These are phyloP conservation scores for Meiosimyza decipiens DNA, from an alignment of 2,888 invertebrate genomes.

Conservation along the genomic window DNA sequence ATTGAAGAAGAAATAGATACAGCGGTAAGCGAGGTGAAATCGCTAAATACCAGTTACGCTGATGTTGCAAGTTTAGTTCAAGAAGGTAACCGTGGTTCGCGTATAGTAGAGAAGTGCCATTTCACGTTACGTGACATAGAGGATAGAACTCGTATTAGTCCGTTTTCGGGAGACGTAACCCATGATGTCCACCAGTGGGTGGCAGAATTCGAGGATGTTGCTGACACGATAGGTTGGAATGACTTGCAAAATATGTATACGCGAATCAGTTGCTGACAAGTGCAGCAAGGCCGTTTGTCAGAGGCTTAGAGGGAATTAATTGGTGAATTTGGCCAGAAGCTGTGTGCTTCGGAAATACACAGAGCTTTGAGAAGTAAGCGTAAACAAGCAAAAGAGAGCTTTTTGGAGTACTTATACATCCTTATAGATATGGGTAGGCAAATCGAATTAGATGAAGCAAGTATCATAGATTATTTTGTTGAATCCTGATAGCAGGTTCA, in stretches of 20 bases:
- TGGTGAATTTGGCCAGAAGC: conserved; percentile 32
- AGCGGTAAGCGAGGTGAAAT: too few relatives aligned
- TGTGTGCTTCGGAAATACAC: conserved; percentile 36
- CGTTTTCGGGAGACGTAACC: too few relatives aligned
- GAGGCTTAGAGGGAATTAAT: neutral
- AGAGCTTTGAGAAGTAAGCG: conserved; percentile 29
- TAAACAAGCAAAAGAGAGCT: conserved; percentile 36
- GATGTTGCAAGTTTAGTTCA: too few relatives aligned
- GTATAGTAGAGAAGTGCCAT: too few relatives aligned
- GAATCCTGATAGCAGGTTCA: conserved; percentile 32
- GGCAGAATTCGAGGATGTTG: too few relatives aligned
- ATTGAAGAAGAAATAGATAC: too few relatives aligned
- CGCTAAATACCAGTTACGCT: too few relatives aligned
- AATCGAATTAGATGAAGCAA: conserved; percentile 34
- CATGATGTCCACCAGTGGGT: too few relatives aligned
- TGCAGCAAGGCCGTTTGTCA: conserved; percentile 34
- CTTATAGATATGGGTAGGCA: conserved; percentile 34
- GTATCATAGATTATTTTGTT: conserved; percentile 33
- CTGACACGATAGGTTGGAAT: conserved; percentile 21
- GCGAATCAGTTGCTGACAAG: conserved; percentile 37
- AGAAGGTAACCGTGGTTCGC: too few relatives aligned
- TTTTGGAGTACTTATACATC: conserved; percentile 33
- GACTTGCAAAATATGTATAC: conserved; percentile 34
- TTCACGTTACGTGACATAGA: too few relatives aligned
- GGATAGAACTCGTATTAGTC: too few relatives aligned